Percentiles rank a stretch among this genome's conserved stretches.
Evolutionary conservation across 2,888 invertebrate genomes (phyloP).

Genomic region (Athalia circularis): DNA sequence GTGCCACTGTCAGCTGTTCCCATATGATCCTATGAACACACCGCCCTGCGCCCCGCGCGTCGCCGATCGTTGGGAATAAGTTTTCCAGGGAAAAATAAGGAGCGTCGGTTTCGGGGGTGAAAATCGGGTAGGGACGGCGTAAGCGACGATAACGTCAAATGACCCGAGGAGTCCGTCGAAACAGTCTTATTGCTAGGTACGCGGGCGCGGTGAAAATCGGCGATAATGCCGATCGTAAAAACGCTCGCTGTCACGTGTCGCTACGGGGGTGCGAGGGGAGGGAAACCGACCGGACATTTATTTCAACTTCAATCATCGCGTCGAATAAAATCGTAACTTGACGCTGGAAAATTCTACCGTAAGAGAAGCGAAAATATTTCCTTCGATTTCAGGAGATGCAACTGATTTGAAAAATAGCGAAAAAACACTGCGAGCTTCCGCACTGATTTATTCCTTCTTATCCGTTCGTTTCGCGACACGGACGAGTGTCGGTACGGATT

Average conservation of each 20-base stretch:
- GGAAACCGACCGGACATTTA: neutral
- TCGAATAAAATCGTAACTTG: too few species aligned
- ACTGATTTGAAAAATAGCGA: too few species aligned
- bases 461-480: too few species aligned
- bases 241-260: slow-evolving; percentile 23
- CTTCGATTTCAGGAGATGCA: too few species aligned
- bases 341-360: neutral
- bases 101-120: too few species aligned
- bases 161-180: slow-evolving; percentile 22
- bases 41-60: neutral
- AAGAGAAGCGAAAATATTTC: too few species aligned
- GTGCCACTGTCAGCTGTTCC: slow-evolving; percentile 68
- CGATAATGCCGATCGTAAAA: slow-evolving; percentile 41
- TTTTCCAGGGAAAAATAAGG: neutral
- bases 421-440: too few species aligned
- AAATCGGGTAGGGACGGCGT: too few species aligned
- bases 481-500: too few species aligned
- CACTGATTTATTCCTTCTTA: too few species aligned
- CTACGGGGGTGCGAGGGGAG: neutral
- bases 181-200: neutral
- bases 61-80: neutral
- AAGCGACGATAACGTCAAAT: slow-evolving; percentile 20
- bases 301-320: neutral
- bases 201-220: slow-evolving; percentile 30
- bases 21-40: slow-evolving; percentile 59